A percentile compares a stretch with the other conserved stretches of the same genome.
These are phyloP conservation scores for Trisateles emortualis DNA, from an alignment of 2,888 invertebrate species.

Conservation along the genomic window DNA sequence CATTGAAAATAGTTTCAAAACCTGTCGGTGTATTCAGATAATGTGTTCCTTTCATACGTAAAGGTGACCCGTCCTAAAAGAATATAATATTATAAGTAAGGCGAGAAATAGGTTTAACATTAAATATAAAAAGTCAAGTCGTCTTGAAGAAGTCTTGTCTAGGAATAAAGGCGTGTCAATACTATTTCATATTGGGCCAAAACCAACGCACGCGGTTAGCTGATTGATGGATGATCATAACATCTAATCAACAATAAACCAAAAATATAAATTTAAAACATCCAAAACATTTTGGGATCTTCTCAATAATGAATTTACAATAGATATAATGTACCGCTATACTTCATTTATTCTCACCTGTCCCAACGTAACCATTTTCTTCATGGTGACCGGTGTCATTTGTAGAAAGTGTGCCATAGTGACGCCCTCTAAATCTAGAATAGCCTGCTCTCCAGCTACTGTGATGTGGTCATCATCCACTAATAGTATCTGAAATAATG, in stretches of 20 bases:
- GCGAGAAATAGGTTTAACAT: too few relatives aligned
- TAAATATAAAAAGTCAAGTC: too few relatives aligned
- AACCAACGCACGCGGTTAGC: too few relatives aligned
- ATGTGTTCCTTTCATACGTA: conserved; percentile 86
- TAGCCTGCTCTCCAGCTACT: conserved; percentile 72
- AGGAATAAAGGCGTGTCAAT: too few relatives aligned
- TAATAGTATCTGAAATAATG: conserved; percentile 66
- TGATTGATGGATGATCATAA: too few relatives aligned
- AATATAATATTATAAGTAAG: neutral
- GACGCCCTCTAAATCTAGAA: conserved; percentile 83
- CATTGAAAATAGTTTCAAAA: conserved; percentile 85
- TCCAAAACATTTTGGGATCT: too few relatives aligned
- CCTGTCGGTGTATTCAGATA: conserved; percentile 85
- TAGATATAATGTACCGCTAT: too few relatives aligned
- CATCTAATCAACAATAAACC: too few relatives aligned
- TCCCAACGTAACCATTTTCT: conserved; percentile 75
- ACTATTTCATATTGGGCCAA: too few relatives aligned
- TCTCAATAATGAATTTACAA: too few relatives aligned
- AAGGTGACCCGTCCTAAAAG: conserved; percentile 86
- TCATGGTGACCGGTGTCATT: conserved; percentile 82
- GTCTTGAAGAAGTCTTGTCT: too few relatives aligned
- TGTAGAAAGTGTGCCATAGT: conserved; percentile 82
- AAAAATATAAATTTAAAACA: too few relatives aligned
- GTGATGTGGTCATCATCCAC: conserved; percentile 83
- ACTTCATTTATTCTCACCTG: conserved; percentile 57